These are phyloP conservation scores for Bujurquina vittata DNA, from an alignment of 2,113 vertebrate species.

Conservation along the genomic window DNA sequence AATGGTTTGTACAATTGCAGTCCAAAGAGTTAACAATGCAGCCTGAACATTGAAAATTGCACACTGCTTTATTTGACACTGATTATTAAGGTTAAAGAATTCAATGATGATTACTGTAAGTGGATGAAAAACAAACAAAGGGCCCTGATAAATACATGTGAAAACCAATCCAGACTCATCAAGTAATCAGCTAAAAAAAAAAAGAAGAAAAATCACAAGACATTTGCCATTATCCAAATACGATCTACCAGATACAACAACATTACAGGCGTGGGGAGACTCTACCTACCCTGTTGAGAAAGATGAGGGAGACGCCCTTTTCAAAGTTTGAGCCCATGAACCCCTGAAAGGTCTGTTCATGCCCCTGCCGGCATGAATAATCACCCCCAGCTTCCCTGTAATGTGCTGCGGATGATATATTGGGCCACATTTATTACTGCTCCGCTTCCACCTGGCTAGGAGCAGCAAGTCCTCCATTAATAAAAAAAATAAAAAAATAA, in stretches of 20 bases:
- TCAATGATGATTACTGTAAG: slow-evolving; percentile 47
- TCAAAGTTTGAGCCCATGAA: slow-evolving; percentile 78
- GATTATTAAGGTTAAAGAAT: slow-evolving; percentile 69
- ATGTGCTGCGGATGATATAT: slow-evolving; percentile 80
- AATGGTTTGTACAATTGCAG: slow-evolving; percentile 9
- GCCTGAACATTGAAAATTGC: slow-evolving; percentile 47
- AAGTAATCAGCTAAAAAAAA: slow-evolving; percentile 29
- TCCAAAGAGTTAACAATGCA: slow-evolving; percentile 34
- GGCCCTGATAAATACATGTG: slow-evolving; percentile 37
- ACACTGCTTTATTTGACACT: slow-evolving; percentile 43
- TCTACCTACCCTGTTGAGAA: slow-evolving; percentile 54
- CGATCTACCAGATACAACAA: slow-evolving; percentile 11
- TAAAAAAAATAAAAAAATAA: slow-evolving; percentile 67
- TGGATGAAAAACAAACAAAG: slow-evolving; percentile 55
- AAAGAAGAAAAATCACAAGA: neutral
- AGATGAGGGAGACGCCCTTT: slow-evolving; percentile 77
- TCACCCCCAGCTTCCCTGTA: slow-evolving; percentile 76
- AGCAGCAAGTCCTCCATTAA: slow-evolving; percentile 77
- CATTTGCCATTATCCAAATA: slow-evolving; percentile 10
- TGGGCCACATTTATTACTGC: slow-evolving; percentile 81
- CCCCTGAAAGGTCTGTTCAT: slow-evolving; percentile 77
- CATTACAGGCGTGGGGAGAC: slow-evolving; percentile 23
- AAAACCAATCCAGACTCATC: slow-evolving; percentile 42
- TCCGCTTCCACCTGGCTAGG: slow-evolving; percentile 77
- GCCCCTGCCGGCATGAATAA: slow-evolving; percentile 80